Conservation (phyloP, 2,797 vertebrate species). For the Phataginus tetradactyla region DNA sequence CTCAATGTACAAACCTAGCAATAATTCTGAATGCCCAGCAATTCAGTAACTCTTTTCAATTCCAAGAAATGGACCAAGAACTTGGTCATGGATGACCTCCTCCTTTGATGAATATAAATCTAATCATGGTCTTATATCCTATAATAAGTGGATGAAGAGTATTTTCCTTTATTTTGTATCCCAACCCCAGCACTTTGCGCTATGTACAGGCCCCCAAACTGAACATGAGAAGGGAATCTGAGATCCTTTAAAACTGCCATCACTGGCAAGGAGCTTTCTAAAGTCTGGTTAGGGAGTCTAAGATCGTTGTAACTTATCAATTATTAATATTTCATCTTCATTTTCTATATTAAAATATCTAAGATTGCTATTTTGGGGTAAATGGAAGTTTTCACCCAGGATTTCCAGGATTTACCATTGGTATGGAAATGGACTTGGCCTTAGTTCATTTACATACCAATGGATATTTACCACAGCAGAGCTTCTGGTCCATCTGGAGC, state of each 20-base stretch:
- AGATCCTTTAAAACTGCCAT: neutral
- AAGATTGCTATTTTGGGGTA: neutral
- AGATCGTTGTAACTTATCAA: neutral
- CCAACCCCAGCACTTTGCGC: neutral
- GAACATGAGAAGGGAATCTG: neutral
- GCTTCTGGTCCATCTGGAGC: too few relatives aligned
- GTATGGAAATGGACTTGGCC: too few relatives aligned
- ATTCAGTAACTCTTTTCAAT: neutral
- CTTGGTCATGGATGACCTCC: neutral
- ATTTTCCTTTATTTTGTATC: neutral
- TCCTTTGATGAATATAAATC: neutral
- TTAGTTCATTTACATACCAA: too few relatives aligned
- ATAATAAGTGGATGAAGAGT: neutral
- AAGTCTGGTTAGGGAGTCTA: neutral
- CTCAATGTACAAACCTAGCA: neutral
- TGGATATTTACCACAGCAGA: too few relatives aligned
- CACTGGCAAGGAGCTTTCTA: neutral
- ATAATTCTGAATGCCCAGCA: neutral
- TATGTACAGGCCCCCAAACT: neutral
- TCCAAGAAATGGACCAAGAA: neutral
- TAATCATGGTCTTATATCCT: neutral
- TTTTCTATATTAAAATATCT: neutral
- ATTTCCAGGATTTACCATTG: too few relatives aligned
- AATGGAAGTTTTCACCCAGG: too few relatives aligned
- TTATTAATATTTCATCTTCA: neutral